These are phyloP conservation scores for Drosophila meridionalis DNA, from an alignment of 2,888 invertebrate genomes.

Conservation along the genomic window DNA sequence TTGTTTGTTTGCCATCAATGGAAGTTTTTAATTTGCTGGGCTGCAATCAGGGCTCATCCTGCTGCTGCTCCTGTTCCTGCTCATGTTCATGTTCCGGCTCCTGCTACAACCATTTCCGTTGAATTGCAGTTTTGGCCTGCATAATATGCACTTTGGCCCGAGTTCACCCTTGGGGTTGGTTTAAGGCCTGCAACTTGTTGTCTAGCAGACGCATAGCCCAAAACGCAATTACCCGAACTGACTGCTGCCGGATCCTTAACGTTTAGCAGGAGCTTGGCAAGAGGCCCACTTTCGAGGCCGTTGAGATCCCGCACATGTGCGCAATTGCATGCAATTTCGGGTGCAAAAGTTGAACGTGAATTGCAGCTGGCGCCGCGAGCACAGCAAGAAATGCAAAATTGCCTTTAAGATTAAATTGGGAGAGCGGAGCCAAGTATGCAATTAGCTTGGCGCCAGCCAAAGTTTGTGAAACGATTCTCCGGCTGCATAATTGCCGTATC, in stretches of 20 bases:
- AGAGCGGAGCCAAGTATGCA: constrained; percentile 44
- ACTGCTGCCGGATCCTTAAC: constrained; percentile 27
- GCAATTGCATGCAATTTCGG: constrained; percentile 75
- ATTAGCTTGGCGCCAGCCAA: constrained; percentile 57
- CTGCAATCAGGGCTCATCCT: constrained; percentile 41
- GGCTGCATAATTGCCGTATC: constrained; percentile 41
- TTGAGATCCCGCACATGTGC: constrained; percentile 53
- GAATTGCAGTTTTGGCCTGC: constrained; percentile 75
- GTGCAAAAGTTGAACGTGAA: constrained; percentile 64
- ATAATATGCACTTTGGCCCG: constrained; percentile 72
- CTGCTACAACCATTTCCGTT: constrained; percentile 14
- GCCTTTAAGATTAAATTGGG: constrained; percentile 73
- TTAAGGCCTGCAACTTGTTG: constrained; percentile 55
- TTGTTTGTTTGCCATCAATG: constrained; percentile 76
- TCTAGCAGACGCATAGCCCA: constrained; percentile 45
- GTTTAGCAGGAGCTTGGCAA: constrained; percentile 24
- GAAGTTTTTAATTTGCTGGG: constrained; percentile 75
- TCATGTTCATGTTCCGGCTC: constrained; percentile 3
- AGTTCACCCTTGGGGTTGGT: constrained; percentile 54
- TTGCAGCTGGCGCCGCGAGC: constrained; percentile 51
- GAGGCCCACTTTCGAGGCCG: constrained; percentile 16
- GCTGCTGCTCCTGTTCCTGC: not conserved
- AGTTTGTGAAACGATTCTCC: not conserved
- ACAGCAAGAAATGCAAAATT: constrained; percentile 66
- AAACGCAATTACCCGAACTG: constrained; percentile 72